Percentiles rank a stretch among this genome's conserved stretches.
phyloP scores from a whole-genome alignment of 2,888 invertebrate genomes.

The Euzophera pinguis region DNA sequence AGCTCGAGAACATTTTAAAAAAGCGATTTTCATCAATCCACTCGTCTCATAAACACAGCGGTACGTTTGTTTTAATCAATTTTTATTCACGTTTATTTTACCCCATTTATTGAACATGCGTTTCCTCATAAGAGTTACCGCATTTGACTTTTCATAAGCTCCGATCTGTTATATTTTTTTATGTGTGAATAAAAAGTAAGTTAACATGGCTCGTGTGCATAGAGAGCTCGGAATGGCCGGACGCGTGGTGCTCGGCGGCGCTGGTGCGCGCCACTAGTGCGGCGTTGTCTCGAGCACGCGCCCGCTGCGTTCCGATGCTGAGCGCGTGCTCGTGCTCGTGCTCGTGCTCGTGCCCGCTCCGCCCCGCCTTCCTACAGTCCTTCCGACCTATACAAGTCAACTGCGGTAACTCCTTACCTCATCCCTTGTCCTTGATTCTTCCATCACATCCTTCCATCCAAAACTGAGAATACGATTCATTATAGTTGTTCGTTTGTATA shows the following conservation, averaged over 20 bases:
- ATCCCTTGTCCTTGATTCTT: not conserved
- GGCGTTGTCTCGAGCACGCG: constrained; percentile 32
- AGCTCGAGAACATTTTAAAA: too few species aligned
- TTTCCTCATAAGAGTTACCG: constrained; percentile 1
- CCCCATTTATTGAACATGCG: not conserved
- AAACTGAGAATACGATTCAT: too few species aligned
- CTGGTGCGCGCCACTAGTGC: constrained; percentile 25
- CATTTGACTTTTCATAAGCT: constrained; percentile 22
- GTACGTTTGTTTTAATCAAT: too few species aligned
- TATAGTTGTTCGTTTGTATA: too few species aligned
- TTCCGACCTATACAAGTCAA: constrained; percentile 39
- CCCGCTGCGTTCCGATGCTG: constrained; percentile 30
- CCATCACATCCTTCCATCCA: constrained; percentile 2
- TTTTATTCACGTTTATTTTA: not conserved
- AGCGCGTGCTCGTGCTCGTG: constrained; percentile 18
- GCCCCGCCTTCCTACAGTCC: constrained; percentile 15
- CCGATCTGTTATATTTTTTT: too few species aligned
- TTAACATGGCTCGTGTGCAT: not conserved
- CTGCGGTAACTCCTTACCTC: constrained; percentile 34
- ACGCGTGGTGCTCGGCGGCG: constrained; percentile 24
- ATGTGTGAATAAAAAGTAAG: too few species aligned
- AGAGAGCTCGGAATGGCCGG: constrained; percentile 12
- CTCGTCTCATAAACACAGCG: too few species aligned
- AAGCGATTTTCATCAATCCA: too few species aligned
- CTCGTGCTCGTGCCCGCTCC: constrained; percentile 19